These are phyloP conservation scores for Tolypeutes matacus DNA, from an alignment of 2,797 vertebrate species.

Conservation along the genomic window DNA sequence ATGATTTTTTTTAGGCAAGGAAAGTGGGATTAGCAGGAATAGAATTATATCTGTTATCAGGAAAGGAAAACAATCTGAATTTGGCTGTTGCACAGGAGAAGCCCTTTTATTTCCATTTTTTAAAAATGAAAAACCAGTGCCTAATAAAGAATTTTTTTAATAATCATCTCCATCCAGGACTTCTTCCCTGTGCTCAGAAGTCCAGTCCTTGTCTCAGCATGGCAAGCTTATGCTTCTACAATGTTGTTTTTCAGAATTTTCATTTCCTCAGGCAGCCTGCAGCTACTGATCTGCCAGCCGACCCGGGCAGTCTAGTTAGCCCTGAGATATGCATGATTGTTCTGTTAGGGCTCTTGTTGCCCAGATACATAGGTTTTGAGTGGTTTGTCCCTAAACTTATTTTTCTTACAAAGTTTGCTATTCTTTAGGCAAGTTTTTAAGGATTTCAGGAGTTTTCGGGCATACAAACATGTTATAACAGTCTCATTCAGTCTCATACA, in stretches of 20 bases:
- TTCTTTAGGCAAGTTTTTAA: neutral
- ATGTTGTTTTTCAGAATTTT: neutral
- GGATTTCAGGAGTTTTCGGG: neutral
- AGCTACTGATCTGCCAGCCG: neutral
- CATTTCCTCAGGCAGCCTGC: neutral
- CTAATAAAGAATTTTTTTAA: neutral
- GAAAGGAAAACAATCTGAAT: neutral
- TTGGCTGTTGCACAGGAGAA: neutral
- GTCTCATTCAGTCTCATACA: neutral
- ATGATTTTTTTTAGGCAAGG: neutral
- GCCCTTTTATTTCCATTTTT: neutral
- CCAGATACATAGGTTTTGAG: neutral
- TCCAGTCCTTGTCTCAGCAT: neutral
- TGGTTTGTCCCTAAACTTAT: neutral
- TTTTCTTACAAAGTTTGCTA: constrained; percentile 3
- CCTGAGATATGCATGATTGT: neutral
- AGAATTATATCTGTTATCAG: neutral
- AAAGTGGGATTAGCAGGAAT: neutral
- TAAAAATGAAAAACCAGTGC: neutral
- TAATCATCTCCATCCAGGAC: neutral
- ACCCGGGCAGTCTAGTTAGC: rapidly evolving
- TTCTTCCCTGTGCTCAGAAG: neutral
- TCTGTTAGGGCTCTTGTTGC: neutral
- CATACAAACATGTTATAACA: neutral
- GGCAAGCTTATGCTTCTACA: neutral